phyloP scores from a whole-genome alignment of 1,140 invertebrate species.

The Drosophila melanica region DNA sequence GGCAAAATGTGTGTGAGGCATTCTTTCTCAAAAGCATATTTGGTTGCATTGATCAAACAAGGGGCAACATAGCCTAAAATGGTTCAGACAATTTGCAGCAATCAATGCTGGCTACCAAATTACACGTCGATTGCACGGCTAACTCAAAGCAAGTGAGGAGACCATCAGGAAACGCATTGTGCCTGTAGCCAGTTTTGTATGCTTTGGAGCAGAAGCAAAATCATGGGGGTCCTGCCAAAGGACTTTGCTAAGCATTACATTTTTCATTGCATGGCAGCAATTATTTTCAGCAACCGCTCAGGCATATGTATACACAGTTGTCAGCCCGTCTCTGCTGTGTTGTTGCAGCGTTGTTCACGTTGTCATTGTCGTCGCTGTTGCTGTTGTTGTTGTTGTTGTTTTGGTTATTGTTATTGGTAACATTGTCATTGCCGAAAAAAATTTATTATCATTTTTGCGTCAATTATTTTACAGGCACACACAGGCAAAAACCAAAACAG shows the following conservation, averaged over 20 bases:
- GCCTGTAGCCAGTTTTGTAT: neutral
- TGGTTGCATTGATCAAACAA: no score
- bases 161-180: neutral
- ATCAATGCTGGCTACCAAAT: conserved; percentile 2
- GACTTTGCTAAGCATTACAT: neutral
- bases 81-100: no score
- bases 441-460: conserved; percentile 32
- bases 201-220: conserved; percentile 4
- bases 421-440: conserved; percentile 14
- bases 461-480: conserved; percentile 35
- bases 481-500: conserved; percentile 13
- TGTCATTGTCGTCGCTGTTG: no score
- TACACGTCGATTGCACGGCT: neutral
- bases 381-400: neutral
- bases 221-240: conserved; percentile 1
- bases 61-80: no score
- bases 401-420: conserved; percentile 1
- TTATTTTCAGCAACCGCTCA: conserved; percentile 6
- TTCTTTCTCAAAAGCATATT: neutral
- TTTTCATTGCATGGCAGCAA: neutral
- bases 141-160: conserved; percentile 1
- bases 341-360: no score
- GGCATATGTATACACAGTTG: conserved; percentile 5
- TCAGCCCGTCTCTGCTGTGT: no score
- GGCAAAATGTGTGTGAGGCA: neutral